Conservation (phyloP, 92 coral and sea anemone species). For the Zoanthus gigantus region DNA sequence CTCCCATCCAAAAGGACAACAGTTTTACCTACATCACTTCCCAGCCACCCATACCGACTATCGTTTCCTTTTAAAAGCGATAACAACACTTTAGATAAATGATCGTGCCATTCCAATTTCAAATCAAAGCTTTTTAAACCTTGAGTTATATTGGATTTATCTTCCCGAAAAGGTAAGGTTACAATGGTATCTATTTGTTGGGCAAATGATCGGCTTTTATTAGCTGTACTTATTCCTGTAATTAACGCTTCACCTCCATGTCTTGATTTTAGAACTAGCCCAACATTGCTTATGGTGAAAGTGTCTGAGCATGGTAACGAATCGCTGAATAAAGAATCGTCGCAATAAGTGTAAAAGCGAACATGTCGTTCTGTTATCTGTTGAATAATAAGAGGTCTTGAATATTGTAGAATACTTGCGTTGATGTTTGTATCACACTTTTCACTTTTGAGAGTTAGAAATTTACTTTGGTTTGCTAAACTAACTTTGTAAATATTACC, state of each 20-base stretch:
- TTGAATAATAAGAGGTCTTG: slow-evolving; percentile 67
- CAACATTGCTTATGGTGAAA: slow-evolving; percentile 67
- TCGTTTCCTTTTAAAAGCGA: slow-evolving; percentile 25
- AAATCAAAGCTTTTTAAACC: slow-evolving; percentile 53
- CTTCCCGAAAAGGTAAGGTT: slow-evolving; percentile 59
- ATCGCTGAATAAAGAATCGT: slow-evolving; percentile 56
- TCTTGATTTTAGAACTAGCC: slow-evolving; percentile 74
- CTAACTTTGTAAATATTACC: slow-evolving; percentile 47
- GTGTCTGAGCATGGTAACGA: slow-evolving; percentile 56
- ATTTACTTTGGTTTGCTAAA: slow-evolving; percentile 35
- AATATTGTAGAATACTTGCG: slow-evolving; percentile 25
- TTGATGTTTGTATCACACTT: slow-evolving; percentile 9
- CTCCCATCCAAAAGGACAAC: slow-evolving; percentile 74
- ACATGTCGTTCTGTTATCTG: slow-evolving; percentile 65
- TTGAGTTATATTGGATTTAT: slow-evolving; percentile 50
- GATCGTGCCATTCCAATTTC: slow-evolving; percentile 57
- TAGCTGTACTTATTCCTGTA: slow-evolving; percentile 52
- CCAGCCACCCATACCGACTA: slow-evolving; percentile 66
- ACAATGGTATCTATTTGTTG: slow-evolving; percentile 64
- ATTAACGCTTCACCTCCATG: slow-evolving; percentile 87
- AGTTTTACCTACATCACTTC: slow-evolving; percentile 83
- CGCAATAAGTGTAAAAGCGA: slow-evolving; percentile 66
- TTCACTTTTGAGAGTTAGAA: slow-evolving; percentile 41
- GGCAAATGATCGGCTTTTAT: slow-evolving; percentile 48
- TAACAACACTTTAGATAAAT: slow-evolving; percentile 46